phyloP scores from a whole-genome alignment of 2,113 vertebrate species.

The Salvelinus alpinus region DNA sequence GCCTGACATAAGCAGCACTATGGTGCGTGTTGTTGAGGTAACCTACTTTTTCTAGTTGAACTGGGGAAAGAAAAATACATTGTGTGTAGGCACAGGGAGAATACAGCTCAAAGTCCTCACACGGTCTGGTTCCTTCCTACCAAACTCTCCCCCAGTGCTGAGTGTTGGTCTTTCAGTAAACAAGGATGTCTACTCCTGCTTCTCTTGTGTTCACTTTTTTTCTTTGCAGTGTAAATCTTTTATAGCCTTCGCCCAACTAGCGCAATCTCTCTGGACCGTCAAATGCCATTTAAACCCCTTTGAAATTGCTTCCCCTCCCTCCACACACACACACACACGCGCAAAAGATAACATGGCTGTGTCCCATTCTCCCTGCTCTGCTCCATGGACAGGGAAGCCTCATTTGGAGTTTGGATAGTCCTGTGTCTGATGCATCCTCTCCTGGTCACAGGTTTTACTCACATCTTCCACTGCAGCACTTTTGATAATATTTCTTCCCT shows the following conservation, averaged over 20 bases:
- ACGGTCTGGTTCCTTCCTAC: slow-evolving; percentile 53
- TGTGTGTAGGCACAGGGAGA: not conserved
- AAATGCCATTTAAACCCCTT: slow-evolving; percentile 70
- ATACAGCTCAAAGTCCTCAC: slow-evolving; percentile 35
- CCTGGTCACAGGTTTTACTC: slow-evolving; percentile 44
- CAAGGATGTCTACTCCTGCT: slow-evolving; percentile 24
- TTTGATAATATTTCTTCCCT: slow-evolving; percentile 52
- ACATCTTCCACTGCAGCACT: slow-evolving; percentile 46
- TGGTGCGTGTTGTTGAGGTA: slow-evolving; percentile 9
- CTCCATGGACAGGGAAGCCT: slow-evolving; percentile 50
- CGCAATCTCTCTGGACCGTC: slow-evolving; percentile 63
- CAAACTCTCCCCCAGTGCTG: slow-evolving; percentile 46
- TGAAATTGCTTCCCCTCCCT: slow-evolving; percentile 55
- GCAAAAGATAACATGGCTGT: slow-evolving; percentile 65
- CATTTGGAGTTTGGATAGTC: slow-evolving; percentile 57
- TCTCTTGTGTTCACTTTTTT: slow-evolving; percentile 41
- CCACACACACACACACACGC: slow-evolving; percentile 24
- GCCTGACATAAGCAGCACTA: slow-evolving; percentile 5
- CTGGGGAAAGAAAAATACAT: slow-evolving; percentile 8
- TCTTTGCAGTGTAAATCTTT: slow-evolving; percentile 61
- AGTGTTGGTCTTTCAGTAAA: slow-evolving; percentile 40
- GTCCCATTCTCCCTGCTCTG: slow-evolving; percentile 53
- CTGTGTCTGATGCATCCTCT: slow-evolving; percentile 53
- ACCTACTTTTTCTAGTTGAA: slow-evolving; percentile 18
- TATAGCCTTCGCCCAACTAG: slow-evolving; percentile 52